Percentiles rank a stretch among this genome's conserved stretches.
Evolutionary conservation across 2,113 vertebrate genomes (phyloP).

Genomic region (Tragelaphus strepsiceros): DNA sequence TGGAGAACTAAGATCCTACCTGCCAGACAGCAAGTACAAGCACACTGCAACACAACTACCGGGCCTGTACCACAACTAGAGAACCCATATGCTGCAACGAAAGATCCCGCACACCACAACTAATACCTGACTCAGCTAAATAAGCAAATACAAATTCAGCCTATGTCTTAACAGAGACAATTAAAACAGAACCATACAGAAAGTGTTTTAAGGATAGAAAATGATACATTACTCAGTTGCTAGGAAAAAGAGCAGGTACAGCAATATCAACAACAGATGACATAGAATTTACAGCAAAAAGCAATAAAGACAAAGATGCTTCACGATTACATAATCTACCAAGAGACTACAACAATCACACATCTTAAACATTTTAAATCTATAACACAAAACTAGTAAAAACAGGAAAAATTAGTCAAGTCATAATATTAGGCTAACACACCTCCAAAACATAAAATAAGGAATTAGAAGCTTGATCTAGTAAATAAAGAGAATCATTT

Average conservation of each 20-base stretch:
- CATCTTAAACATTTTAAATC: background rate
- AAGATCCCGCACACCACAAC: background rate
- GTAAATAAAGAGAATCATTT: background rate
- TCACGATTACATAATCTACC: background rate
- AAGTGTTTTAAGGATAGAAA: background rate
- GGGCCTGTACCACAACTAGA: background rate
- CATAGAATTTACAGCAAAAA: background rate
- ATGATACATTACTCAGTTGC: background rate
- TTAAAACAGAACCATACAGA: background rate
- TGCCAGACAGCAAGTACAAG: background rate
- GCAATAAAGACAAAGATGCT: background rate
- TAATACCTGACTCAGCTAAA: background rate
- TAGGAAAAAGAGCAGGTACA: background rate
- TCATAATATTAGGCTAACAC: background rate
- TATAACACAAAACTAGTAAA: background rate
- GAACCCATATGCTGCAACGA: rapidly evolving
- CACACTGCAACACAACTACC: background rate
- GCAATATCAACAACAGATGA: background rate
- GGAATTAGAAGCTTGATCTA: background rate
- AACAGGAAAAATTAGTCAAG: background rate
- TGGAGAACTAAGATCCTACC: background rate
- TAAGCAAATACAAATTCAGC: background rate
- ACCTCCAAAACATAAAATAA: background rate
- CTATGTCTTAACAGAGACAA: background rate
- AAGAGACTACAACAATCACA: background rate